These are phyloP conservation scores for Gambusia yucatana DNA, from an alignment of 2,797 vertebrate species.

Conservation along the genomic window DNA sequence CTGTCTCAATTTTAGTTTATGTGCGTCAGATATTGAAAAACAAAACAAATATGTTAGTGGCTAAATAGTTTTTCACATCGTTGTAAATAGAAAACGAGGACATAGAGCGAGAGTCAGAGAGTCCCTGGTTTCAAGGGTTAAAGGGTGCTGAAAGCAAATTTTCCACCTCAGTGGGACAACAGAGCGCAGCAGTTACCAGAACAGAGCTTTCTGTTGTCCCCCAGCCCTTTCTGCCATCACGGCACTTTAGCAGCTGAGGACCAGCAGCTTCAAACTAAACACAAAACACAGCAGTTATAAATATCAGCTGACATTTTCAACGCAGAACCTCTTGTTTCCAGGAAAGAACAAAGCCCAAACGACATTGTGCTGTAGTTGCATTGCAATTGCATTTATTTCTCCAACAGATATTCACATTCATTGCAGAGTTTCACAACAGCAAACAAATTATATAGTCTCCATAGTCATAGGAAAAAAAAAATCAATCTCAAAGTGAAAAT, in stretches of 20 bases:
- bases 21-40: not conserved
- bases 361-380: conserved; percentile 78
- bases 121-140: conserved; percentile 16
- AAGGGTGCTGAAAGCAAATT: conserved; percentile 52
- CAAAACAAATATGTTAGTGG: not conserved
- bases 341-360: conserved; percentile 2
- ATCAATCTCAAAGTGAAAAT: conserved; percentile 67
- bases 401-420: conserved; percentile 83
- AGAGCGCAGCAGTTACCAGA: conserved; percentile 56
- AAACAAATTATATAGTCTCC: conserved; percentile 77
- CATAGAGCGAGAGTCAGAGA: conserved; percentile 15
- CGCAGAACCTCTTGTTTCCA: not conserved
- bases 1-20: not conserved
- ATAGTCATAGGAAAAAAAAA: conserved; percentile 49
- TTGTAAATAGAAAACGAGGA: not conserved
- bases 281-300: conserved; percentile 41
- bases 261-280: conserved; percentile 47
- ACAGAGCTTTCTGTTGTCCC: conserved; percentile 63
- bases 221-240: conserved; percentile 47
- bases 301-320: conserved; percentile 52
- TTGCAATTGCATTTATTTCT: conserved; percentile 90
- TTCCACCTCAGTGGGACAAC: conserved; percentile 54
- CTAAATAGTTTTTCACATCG: not conserved
- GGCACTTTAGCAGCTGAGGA: conserved; percentile 48
- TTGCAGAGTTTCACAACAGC: conserved; percentile 84